These are phyloP conservation scores for Unio pictorum DNA, from an alignment of 2,888 invertebrate genomes.

Conservation along the genomic window DNA sequence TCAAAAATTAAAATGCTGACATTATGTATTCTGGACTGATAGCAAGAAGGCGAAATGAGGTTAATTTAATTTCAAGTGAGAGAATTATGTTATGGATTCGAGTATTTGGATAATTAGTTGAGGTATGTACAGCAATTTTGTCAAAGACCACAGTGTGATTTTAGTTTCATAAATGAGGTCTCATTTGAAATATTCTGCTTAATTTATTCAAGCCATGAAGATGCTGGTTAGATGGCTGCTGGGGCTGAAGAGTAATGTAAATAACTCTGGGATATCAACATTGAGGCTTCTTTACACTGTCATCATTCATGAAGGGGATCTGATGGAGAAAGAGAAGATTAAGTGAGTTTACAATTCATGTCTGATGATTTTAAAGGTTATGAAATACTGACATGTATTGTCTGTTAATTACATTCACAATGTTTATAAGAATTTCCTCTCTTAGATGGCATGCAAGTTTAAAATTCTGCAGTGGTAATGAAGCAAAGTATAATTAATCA, in stretches of 20 bases:
- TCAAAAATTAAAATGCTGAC: no score
- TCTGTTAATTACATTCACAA: no score
- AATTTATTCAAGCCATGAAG: slow-evolving; percentile 86
- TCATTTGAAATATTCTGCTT: slow-evolving; percentile 12
- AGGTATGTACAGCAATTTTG: no score
- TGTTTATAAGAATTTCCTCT: no score
- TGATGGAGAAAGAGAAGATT: slow-evolving; percentile 76
- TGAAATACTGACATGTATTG: neutral
- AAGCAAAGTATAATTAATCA: no score
- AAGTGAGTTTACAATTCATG: slow-evolving; percentile 65
- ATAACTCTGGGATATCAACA: slow-evolving; percentile 75
- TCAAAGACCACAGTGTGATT: no score
- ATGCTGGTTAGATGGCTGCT: slow-evolving; percentile 96
- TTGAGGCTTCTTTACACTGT: slow-evolving; percentile 95
- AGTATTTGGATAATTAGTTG: neutral
- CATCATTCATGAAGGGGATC: slow-evolving; percentile 91
- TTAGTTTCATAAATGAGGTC: neutral
- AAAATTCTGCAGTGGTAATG: no score
- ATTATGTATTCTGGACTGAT: no score
- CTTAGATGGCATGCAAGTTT: no score
- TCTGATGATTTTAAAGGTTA: neutral
- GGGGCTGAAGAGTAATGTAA: slow-evolving; percentile 80
- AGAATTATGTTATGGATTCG: neutral
- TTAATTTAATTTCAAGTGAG: neutral
- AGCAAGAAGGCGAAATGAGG: no score